Evolutionary conservation across 37 sponge, comb jelly and placozoan genomes (phyloP).

Genomic region (Theonella swinhoei): DNA sequence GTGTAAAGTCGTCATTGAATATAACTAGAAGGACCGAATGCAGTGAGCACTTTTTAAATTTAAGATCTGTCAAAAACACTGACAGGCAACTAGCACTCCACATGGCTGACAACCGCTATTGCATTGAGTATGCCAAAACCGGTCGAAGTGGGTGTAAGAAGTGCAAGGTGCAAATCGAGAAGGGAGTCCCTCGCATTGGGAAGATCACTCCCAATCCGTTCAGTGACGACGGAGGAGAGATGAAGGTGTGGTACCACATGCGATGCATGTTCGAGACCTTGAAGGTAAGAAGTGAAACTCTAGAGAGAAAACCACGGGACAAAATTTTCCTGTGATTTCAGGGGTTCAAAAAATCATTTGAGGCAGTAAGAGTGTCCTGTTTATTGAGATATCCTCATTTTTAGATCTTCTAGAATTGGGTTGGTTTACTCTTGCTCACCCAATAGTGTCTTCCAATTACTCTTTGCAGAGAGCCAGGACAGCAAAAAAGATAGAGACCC

Average conservation of each 20-base stretch:
- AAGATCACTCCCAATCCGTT: conserved; percentile 94
- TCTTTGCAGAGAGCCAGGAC: conserved; percentile 75
- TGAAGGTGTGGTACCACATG: conserved; percentile 96
- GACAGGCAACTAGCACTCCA: background rate
- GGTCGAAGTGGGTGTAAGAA: conserved; percentile 95
- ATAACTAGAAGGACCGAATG: no score
- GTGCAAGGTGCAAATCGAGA: conserved; percentile 91
- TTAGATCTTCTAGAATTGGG: background rate
- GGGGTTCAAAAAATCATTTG: no score
- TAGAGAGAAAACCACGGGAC: no score
- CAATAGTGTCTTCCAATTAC: background rate
- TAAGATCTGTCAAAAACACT: background rate
- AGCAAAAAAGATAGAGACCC: conserved; percentile 92
- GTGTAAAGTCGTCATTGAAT: no score
- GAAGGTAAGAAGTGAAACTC: conserved; percentile 27
- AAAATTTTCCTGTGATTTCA: no score
- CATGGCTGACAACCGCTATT: conserved; percentile 80
- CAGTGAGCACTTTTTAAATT: background rate
- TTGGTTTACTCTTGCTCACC: no score
- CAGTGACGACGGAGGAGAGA: conserved; percentile 92
- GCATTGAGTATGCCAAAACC: conserved; percentile 93
- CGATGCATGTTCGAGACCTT: conserved; percentile 92
- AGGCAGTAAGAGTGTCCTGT: background rate
- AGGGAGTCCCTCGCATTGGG: conserved; percentile 82
- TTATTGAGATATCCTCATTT: background rate